Percentiles rank a stretch among this genome's conserved stretches.
Conservation (phyloP, 2,113 vertebrate species). For the Garra rufa region DNA sequence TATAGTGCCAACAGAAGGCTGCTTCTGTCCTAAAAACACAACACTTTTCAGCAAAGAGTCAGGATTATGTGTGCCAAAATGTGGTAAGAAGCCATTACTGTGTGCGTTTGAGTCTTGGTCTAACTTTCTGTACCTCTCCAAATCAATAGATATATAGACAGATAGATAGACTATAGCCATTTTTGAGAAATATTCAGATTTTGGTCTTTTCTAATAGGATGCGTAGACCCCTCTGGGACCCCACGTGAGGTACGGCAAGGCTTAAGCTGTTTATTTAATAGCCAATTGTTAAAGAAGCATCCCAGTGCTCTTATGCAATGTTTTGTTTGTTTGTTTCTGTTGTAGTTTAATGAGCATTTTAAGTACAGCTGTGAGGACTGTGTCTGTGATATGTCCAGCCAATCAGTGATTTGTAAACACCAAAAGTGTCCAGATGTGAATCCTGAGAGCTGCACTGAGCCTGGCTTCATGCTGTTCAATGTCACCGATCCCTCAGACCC, state of each 20-base stretch:
- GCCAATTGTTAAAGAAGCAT: neutral
- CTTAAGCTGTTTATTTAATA: neutral
- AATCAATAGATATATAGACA: no score
- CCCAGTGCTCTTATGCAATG: neutral
- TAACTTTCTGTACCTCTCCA: no score
- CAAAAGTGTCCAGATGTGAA: constrained; percentile 70
- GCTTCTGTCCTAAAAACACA: constrained; percentile 90
- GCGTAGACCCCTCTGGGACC: constrained; percentile 54
- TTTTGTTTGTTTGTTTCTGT: constrained; percentile 9
- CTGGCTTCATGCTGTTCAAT: constrained; percentile 78
- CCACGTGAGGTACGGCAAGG: constrained; percentile 52
- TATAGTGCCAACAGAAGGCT: constrained; percentile 81
- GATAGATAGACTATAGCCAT: no score
- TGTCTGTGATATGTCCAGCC: constrained; percentile 80
- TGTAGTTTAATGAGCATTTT: constrained; percentile 86
- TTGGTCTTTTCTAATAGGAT: constrained; percentile 46
- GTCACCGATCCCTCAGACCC: constrained; percentile 74
- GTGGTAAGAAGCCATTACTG: constrained; percentile 78
- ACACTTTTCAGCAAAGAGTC: constrained; percentile 79
- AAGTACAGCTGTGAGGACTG: constrained; percentile 87
- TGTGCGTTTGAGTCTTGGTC: neutral
- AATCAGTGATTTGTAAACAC: constrained; percentile 78
- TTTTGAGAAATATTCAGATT: neutral
- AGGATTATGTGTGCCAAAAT: constrained; percentile 85
- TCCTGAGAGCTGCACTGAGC: constrained; percentile 66